These are phyloP conservation scores for Hybos culiciformis DNA, from an alignment of 2,888 invertebrate species.

Conservation along the genomic window DNA sequence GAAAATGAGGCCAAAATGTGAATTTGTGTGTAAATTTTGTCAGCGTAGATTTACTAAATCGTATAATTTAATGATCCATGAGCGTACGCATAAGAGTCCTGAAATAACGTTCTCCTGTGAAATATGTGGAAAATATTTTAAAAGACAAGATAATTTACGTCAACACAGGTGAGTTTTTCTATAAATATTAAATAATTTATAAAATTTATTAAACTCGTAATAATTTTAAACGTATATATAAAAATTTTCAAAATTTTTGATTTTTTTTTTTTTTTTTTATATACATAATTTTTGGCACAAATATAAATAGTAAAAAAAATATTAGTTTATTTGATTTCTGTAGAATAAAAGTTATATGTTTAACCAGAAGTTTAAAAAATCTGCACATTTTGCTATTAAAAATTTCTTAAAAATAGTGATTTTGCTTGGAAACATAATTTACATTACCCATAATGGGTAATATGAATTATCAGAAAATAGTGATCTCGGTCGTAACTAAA, in stretches of 20 bases:
- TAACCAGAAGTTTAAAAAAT: too few species aligned
- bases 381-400: too few species aligned
- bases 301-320: too few species aligned
- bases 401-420: too few species aligned
- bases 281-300: background rate
- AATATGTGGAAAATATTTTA: conserved; percentile 95
- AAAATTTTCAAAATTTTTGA: background rate
- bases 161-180: conserved; percentile 67
- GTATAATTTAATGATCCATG: conserved; percentile 97
- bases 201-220: background rate
- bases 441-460: too few species aligned
- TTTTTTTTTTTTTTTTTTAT: background rate
- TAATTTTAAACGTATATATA: background rate
- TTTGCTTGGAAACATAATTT: too few species aligned
- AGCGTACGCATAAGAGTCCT: conserved; percentile 92
- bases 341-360: too few species aligned
- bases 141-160: conserved; percentile 90
- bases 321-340: too few species aligned
- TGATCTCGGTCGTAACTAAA: too few species aligned
- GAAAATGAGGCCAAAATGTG: conserved; percentile 87
- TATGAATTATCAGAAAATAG: too few species aligned
- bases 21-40: conserved; percentile 97
- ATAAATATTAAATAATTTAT: background rate
- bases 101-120: conserved; percentile 96
- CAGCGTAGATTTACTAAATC: conserved; percentile 95